These are phyloP conservation scores for Rhombomys opimus DNA, from an alignment of 2,113 vertebrate genomes.

Conservation along the genomic window DNA sequence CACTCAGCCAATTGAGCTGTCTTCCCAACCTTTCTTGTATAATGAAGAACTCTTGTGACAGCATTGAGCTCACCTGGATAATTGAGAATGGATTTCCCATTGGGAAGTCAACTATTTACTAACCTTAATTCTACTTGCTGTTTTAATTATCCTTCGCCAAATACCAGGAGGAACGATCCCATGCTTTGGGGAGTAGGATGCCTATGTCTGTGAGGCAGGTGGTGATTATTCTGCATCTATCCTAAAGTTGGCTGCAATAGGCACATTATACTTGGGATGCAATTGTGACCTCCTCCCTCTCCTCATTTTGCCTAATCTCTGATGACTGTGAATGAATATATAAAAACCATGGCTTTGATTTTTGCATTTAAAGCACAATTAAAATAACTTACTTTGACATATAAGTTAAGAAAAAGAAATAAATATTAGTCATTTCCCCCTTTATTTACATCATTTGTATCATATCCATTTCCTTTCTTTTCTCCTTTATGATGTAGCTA, in stretches of 20 bases:
- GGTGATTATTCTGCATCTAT: background rate
- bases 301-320: background rate
- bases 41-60: background rate
- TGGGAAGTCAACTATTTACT: background rate
- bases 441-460: conserved; percentile 47
- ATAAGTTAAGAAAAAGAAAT: conserved; percentile 23
- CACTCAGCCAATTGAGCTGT: too few species aligned
- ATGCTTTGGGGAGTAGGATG: background rate
- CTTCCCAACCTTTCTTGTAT: background rate
- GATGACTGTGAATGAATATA: background rate
- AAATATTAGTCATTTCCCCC: background rate
- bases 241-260: background rate
- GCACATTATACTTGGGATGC: background rate
- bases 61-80: background rate
- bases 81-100: background rate
- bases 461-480: background rate
- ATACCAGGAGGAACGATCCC: background rate
- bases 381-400: conserved; percentile 35
- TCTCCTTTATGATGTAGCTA: background rate
- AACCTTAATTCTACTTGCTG: background rate
- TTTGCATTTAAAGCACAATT: conserved; percentile 34
- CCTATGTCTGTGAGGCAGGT: background rate
- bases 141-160: background rate
- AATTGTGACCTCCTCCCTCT: background rate
- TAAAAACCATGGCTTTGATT: background rate